Base-by-base conservation (phyloP, 2,113 vertebrate genomes). In the Chaenogobius annularis region DNA sequence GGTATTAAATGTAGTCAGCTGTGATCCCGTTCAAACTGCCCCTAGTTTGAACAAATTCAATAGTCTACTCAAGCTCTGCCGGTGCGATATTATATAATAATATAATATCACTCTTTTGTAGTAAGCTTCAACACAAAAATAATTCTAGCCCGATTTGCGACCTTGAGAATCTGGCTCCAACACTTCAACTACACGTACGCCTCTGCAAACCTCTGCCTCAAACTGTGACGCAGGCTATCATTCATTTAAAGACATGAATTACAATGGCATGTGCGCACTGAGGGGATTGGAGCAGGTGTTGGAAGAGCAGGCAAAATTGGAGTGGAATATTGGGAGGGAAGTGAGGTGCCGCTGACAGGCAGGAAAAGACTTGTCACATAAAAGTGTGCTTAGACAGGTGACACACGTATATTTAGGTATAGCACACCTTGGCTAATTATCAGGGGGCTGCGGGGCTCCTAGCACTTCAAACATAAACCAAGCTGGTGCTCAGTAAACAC, bases 41-140 rank as follows among this genome's bases (percentile, higher is more conserved):
- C 17, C 17, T 10, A 62, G 73, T 81, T 85, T 81, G 80, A 85
- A 76, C 75, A 87, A 72, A 40, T 84, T 81, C 73, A 68, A 22
- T 75, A 70, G 71, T 85, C 76, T 23, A 68, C 75, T 68, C 17
- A 61, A 66, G 70, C 52, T 68, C 37, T 63, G 43, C 48, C 17
- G 6, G 4, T 63, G 47, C 26, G 37, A 40, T 72, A 79, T 3
- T 22, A 31, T 70, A 73, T 58, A 31, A 83, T 79, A 67, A 81
- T 78, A 83, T 83, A 78, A 83, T 75, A 83, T 80, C 62, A 69
- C 85, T 72, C 75, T 85, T 84, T 89, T 82, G 67, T 50, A 90
- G 88, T 82, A 89, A 84, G 81, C 73, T 54, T 73, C 82, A 40
- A 68, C 23, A 58, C 78, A 37, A 20, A 69, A n/a, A 76, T 44